phyloP scores from a whole-genome alignment of 2,113 vertebrate species.

The Mystacornis crossleyi region DNA sequence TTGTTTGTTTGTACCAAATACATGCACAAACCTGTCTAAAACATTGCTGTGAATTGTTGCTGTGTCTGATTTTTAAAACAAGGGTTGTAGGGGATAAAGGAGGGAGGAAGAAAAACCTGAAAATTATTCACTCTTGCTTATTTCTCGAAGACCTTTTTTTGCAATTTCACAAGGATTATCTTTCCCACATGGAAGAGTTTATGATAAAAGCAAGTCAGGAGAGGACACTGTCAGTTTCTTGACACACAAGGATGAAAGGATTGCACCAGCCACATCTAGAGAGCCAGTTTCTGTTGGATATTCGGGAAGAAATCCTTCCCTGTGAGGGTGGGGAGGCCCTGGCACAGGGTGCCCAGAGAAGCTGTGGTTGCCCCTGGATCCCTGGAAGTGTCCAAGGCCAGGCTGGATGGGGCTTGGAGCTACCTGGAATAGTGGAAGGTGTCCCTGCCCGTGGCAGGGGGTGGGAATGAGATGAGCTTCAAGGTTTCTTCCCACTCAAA shows the following conservation, averaged over 20 bases:
- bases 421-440: fast-evolving
- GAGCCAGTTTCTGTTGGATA: neutral
- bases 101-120: neutral
- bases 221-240: neutral
- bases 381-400: neutral
- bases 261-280: neutral
- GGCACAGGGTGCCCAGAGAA: neutral
- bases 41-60: neutral
- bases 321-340: neutral
- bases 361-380: neutral
- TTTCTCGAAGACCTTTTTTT: neutral
- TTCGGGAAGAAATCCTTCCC: neutral
- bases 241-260: neutral
- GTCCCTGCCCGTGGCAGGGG: neutral
- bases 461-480: fast-evolving
- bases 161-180: neutral
- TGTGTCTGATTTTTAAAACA: neutral
- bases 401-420: fast-evolving
- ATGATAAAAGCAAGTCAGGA: neutral
- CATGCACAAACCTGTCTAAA: constrained; percentile 53
- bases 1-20: constrained; percentile 71
- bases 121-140: neutral
- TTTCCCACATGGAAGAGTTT: neutral
- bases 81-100: neutral
- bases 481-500: neutral